Evolutionary conservation across 2,797 vertebrate genomes (phyloP).

Genomic region (Oreochromis mossambicus): DNA sequence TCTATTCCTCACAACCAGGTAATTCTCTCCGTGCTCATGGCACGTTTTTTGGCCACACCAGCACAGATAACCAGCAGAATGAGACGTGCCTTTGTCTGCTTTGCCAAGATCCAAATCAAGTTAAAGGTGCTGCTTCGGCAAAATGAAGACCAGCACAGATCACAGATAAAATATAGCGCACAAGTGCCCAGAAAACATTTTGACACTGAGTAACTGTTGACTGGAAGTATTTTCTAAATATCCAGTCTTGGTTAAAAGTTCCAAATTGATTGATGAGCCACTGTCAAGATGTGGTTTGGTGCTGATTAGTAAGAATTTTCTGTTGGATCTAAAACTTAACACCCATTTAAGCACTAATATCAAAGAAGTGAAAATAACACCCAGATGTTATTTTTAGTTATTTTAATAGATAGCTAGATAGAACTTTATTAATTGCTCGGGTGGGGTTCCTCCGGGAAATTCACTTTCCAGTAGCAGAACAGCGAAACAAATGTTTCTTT

Average conservation of each 20-base stretch:
- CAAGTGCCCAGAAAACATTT: neutral
- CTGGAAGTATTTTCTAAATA: neutral
- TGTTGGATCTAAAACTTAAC: neutral
- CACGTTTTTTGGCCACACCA: neutral
- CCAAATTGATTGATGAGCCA: neutral
- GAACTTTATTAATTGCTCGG: accelerated
- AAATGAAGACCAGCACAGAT: neutral
- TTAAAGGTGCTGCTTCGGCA: neutral
- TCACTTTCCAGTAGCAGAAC: neutral
- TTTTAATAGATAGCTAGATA: neutral
- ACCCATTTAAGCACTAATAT: neutral
- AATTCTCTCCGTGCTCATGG: neutral
- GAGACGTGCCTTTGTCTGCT: neutral
- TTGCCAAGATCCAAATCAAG: neutral
- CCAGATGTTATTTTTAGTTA: accelerated
- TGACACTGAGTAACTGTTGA: neutral
- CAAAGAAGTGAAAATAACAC: neutral
- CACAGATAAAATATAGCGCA: neutral
- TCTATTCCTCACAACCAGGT: neutral
- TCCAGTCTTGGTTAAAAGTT: neutral
- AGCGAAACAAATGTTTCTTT: neutral
- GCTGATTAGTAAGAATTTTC: neutral
- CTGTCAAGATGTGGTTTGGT: accelerated
- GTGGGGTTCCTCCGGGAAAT: accelerated
- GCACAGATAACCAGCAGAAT: neutral